Percentiles rank a stretch among this genome's conserved stretches.
These are phyloP conservation scores for Petrolisthes manimaculis DNA, from an alignment of 2,888 invertebrate species.

Conservation along the genomic window DNA sequence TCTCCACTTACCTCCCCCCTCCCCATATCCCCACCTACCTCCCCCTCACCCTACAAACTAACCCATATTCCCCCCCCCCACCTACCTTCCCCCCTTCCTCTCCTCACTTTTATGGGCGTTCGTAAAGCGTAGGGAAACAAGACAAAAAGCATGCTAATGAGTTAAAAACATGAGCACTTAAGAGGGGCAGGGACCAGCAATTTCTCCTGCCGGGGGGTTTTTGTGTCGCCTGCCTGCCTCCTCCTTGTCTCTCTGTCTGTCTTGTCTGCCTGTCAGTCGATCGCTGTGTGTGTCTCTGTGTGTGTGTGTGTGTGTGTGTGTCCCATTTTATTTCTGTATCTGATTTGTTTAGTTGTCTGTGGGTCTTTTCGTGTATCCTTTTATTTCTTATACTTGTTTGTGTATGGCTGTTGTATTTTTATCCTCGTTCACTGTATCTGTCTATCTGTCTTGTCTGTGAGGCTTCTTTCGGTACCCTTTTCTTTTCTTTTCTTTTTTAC, in stretches of 20 bases:
- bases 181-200: constrained; percentile 19
- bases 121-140: constrained; percentile 22
- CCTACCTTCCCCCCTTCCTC: too few relatives aligned
- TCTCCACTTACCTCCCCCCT: too few relatives aligned
- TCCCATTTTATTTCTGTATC: not conserved
- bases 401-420: not conserved
- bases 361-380: not conserved
- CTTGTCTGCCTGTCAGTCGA: not conserved
- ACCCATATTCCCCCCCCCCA: too few relatives aligned
- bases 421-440: not conserved
- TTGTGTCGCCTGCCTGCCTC: not conserved
- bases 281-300: not conserved
- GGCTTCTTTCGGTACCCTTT: not conserved
- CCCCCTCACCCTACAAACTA: too few relatives aligned
- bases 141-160: constrained; percentile 35
- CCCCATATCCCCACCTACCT: too few relatives aligned
- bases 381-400: not conserved
- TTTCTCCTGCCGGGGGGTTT: constrained; percentile 7
- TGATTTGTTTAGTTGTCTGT: not conserved
- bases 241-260: not conserved
- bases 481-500: not conserved
- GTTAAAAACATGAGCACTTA: constrained; percentile 35
- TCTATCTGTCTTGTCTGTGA: not conserved
- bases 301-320: not conserved
- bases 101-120: constrained; percentile 28